These are phyloP conservation scores for Stegophylla sp. DNA, from an alignment of 2,888 invertebrate genomes.

Conservation along the genomic window DNA sequence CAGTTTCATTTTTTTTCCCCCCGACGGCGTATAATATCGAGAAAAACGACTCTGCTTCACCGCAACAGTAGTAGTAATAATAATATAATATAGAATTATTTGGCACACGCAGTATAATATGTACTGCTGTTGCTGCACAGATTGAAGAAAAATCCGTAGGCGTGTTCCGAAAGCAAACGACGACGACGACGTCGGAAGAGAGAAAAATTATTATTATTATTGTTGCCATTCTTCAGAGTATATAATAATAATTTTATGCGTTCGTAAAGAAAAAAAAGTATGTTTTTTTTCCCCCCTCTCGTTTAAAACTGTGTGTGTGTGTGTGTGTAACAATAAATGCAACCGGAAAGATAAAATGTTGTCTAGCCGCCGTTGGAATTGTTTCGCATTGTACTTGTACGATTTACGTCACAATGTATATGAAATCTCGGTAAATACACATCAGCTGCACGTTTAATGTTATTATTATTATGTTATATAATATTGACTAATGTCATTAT, in stretches of 20 bases:
- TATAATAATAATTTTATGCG: no score
- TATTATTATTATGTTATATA: no score
- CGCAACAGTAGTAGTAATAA: neutral
- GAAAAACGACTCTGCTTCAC: neutral
- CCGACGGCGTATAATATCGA: no score
- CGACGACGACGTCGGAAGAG: no score
- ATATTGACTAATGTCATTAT: no score
- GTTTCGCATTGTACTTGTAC: slow-evolving; percentile 18
- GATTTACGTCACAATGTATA: slow-evolving; percentile 32
- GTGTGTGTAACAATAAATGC: neutral
- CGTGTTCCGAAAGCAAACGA: neutral
- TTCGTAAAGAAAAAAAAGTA: neutral
- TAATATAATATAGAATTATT: neutral
- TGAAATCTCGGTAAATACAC: slow-evolving; percentile 30
- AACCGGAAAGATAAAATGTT: neutral
- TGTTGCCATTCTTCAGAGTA: no score
- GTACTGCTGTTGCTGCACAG: neutral
- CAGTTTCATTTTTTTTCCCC: neutral
- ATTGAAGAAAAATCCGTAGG: neutral
- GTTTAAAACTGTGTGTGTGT: neutral
- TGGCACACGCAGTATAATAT: neutral
- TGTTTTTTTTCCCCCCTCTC: neutral
- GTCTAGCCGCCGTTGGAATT: neutral
- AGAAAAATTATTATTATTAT: no score
- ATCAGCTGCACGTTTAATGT: neutral